These are phyloP conservation scores for Sebastes baramenuke DNA, from an alignment of 2,797 vertebrate species.

Conservation along the genomic window DNA sequence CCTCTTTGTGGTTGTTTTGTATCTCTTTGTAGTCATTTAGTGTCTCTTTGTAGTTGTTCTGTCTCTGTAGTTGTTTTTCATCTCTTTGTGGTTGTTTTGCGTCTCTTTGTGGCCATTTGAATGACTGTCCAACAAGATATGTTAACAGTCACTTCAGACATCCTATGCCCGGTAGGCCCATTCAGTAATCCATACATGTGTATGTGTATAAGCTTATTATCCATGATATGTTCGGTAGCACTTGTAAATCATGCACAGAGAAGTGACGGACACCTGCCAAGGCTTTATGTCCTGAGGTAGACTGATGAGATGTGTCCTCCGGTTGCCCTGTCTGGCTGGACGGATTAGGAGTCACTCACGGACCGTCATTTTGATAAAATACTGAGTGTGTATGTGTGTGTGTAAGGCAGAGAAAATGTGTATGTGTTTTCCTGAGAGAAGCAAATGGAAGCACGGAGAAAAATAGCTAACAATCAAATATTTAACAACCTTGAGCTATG, in stretches of 20 bases:
- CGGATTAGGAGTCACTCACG: slow-evolving; percentile 35
- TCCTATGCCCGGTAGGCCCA: neutral
- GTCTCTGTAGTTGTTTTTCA: neutral
- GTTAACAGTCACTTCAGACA: neutral
- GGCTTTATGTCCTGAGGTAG: slow-evolving; percentile 18
- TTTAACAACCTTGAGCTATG: slow-evolving; percentile 64
- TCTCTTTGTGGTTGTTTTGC: neutral
- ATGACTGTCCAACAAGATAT: neutral
- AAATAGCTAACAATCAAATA: slow-evolving; percentile 69
- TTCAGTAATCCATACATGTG: neutral
- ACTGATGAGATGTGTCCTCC: slow-evolving; percentile 31
- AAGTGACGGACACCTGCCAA: slow-evolving; percentile 13
- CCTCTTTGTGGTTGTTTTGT: too few relatives aligned
- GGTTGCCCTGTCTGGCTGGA: slow-evolving; percentile 39
- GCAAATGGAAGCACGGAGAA: slow-evolving; percentile 45
- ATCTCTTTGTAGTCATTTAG: neutral
- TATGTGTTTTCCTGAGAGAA: slow-evolving; percentile 1
- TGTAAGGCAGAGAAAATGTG: neutral
- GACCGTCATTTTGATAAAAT: slow-evolving; percentile 45
- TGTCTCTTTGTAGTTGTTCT: neutral
- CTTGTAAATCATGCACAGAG: slow-evolving; percentile 4
- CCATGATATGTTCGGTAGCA: neutral
- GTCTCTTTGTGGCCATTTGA: neutral
- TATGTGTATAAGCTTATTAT: neutral
- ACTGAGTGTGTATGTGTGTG: slow-evolving; percentile 20